phyloP scores from a whole-genome alignment of 1,140 invertebrate genomes.

The Drosophila subpulchrella region DNA sequence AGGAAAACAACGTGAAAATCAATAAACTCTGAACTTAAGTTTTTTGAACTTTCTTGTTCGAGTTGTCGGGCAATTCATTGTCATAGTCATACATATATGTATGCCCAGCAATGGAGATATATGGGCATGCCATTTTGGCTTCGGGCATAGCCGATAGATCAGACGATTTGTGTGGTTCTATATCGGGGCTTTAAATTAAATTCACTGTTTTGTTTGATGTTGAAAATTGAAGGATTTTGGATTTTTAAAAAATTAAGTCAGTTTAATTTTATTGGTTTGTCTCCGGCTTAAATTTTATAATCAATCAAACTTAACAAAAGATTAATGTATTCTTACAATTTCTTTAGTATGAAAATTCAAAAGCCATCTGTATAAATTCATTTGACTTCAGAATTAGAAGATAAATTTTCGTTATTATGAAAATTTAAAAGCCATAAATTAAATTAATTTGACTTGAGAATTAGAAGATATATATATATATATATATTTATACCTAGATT shows the following conservation, averaged over 20 bases:
- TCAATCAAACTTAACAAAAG: too few relatives aligned
- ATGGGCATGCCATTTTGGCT: not conserved
- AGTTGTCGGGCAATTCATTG: constrained; percentile 35
- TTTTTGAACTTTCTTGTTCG: constrained; percentile 61
- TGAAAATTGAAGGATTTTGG: not conserved
- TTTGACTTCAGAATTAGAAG: too few relatives aligned
- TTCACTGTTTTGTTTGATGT: too few relatives aligned
- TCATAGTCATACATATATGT: constrained; percentile 5
- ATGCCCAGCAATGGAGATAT: constrained; percentile 1
- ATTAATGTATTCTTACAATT: not conserved
- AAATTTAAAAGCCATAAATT: too few relatives aligned
- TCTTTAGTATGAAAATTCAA: too few relatives aligned
- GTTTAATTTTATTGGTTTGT: not conserved
- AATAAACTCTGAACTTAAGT: constrained; percentile 64
- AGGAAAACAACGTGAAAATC: constrained; percentile 52
- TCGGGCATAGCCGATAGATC: constrained; percentile 1
- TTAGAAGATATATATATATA: too few relatives aligned
- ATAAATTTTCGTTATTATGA: too few relatives aligned
- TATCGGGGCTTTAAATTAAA: not conserved
- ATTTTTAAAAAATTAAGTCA: not conserved
- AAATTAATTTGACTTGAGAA: too few relatives aligned
- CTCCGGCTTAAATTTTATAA: not conserved
- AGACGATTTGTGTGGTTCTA: not conserved
- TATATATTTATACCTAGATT: too few relatives aligned
- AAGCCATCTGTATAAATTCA: too few relatives aligned